Conservation (phyloP, 2,797 vertebrate species). For the Avahi laniger region DNA sequence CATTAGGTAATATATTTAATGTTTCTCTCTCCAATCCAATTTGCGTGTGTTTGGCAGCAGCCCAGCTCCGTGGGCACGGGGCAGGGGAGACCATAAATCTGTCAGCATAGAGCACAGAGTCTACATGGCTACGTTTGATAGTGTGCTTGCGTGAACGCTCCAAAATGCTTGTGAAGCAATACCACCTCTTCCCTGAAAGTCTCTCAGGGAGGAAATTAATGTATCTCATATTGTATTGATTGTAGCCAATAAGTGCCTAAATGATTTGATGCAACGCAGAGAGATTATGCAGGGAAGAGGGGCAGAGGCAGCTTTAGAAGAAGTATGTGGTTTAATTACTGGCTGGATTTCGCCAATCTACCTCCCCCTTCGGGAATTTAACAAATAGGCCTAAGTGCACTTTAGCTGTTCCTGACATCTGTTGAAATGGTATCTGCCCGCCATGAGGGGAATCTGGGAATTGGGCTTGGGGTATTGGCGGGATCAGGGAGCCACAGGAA, state of each 20-base stretch:
- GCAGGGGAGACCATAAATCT: slow-evolving; percentile 66
- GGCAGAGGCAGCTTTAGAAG: slow-evolving; percentile 80
- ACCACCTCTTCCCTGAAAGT: slow-evolving; percentile 83
- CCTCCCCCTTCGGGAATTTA: slow-evolving; percentile 84
- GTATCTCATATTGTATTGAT: slow-evolving; percentile 87
- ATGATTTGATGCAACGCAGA: slow-evolving; percentile 85
- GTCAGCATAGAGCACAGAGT: not conserved
- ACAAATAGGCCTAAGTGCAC: slow-evolving; percentile 88
- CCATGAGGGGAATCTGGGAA: slow-evolving; percentile 82
- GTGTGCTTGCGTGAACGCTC: slow-evolving; percentile 34
- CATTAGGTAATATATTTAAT: slow-evolving; percentile 79
- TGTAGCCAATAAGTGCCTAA: slow-evolving; percentile 87
- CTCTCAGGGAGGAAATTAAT: slow-evolving; percentile 86
- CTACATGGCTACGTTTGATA: not conserved
- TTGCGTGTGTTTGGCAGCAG: slow-evolving; percentile 75
- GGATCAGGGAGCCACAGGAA: slow-evolving; percentile 78
- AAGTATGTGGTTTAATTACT: slow-evolving; percentile 88
- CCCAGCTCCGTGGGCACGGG: slow-evolving; percentile 71
- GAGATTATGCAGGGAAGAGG: slow-evolving; percentile 80
- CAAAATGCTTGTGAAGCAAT: slow-evolving; percentile 73
- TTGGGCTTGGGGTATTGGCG: slow-evolving; percentile 77
- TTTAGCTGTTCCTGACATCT: slow-evolving; percentile 85
- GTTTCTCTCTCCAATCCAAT: slow-evolving; percentile 74
- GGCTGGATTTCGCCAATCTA: slow-evolving; percentile 84
- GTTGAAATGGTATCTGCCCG: slow-evolving; percentile 85